A percentile compares a stretch with the other conserved stretches of the same genome.
Evolutionary conservation across 1,140 invertebrate genomes (phyloP).

Genomic region (Nymphalis io): DNA sequence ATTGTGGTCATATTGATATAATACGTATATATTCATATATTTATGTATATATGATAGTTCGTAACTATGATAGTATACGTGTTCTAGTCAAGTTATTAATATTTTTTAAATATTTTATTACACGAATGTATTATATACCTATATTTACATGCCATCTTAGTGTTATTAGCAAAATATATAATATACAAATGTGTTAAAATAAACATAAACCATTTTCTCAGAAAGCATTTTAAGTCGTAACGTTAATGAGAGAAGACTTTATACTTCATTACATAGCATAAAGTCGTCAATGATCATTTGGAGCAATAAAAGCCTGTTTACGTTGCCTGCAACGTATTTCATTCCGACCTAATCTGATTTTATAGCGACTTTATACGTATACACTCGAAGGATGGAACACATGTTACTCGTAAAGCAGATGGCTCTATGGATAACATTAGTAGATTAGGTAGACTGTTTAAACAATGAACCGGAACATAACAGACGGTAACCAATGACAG

Average conservation of each 20-base stretch:
- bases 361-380: constrained; percentile 19
- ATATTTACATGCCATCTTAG: too few species aligned
- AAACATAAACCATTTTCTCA: not conserved
- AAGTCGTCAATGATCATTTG: constrained; percentile 29
- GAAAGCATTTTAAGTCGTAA: constrained; percentile 2
- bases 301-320: constrained; percentile 23
- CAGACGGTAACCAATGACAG: too few species aligned
- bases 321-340: constrained; percentile 22
- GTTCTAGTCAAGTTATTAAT: too few species aligned
- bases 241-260: constrained; percentile 6
- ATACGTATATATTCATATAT: too few species aligned
- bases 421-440: constrained; percentile 17
- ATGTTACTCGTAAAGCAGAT: constrained; percentile 28
- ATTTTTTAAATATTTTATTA: too few species aligned
- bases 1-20: too few species aligned
- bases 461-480: not conserved
- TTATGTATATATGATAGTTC: too few species aligned
- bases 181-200: not conserved
- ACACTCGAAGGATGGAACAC: constrained; percentile 22
- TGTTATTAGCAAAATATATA: not conserved
- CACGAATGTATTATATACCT: too few species aligned
- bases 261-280: constrained; percentile 19
- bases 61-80: too few species aligned
- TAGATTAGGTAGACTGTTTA: constrained; percentile 10
- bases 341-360: constrained; percentile 31